Percentiles rank a stretch among this genome's conserved stretches.
Evolutionary conservation across 2,797 vertebrate species (phyloP).

Genomic region (Enteromius argenteus): DNA sequence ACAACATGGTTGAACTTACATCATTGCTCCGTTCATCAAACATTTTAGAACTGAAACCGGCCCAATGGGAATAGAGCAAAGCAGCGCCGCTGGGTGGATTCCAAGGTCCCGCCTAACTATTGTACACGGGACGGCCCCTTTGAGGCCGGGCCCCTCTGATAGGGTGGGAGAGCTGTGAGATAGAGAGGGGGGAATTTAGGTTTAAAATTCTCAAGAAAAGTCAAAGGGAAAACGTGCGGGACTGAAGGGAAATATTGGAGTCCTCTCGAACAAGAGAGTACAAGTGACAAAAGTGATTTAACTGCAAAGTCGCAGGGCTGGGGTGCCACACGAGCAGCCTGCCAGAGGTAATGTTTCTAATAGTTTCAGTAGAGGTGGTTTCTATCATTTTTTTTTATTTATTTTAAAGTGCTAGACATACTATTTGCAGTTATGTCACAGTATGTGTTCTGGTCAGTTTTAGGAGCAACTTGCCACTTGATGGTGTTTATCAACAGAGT

Average conservation of each 20-base stretch:
- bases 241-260: slow-evolving; percentile 28
- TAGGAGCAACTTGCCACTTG: neutral
- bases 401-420: neutral
- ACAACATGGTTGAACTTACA: slow-evolving; percentile 40
- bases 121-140: slow-evolving; percentile 48
- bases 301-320: slow-evolving; percentile 48
- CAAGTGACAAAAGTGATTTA: slow-evolving; percentile 37
- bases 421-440: neutral
- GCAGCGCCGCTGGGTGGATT: slow-evolving; percentile 27
- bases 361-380: neutral
- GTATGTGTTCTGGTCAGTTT: slow-evolving; percentile 21
- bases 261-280: slow-evolving; percentile 13
- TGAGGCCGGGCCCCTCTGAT: slow-evolving; percentile 51
- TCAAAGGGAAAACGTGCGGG: slow-evolving; percentile 34
- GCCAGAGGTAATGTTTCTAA: slow-evolving; percentile 56
- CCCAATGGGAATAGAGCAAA: slow-evolving; percentile 46
- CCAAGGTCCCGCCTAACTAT: slow-evolving; percentile 55
- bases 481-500: slow-evolving; percentile 27
- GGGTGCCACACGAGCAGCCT: slow-evolving; percentile 62
- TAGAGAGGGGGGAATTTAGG: slow-evolving; percentile 46
- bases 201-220: slow-evolving; percentile 39
- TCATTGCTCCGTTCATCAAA: slow-evolving; percentile 31
- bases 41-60: slow-evolving; percentile 33
- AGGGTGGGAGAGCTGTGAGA: slow-evolving; percentile 41
- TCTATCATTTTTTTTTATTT: neutral